Evolutionary conservation across 1,140 invertebrate species (phyloP).

Genomic region (Limonius californicus): DNA sequence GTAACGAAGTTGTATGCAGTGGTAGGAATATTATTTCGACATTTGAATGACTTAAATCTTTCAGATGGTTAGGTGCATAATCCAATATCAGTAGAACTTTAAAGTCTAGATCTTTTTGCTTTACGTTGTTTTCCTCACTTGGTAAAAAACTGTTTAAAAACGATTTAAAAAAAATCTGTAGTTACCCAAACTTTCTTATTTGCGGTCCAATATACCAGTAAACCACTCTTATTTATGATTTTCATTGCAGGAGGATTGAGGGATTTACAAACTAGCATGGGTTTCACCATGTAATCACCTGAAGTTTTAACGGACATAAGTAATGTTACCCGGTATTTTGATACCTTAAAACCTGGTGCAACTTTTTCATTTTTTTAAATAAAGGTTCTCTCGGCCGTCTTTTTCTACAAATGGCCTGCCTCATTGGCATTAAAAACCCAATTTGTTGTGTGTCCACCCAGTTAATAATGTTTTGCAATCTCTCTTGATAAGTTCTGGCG

Average conservation of each 20-base stretch:
- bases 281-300: slow-evolving; percentile 16
- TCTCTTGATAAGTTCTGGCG: slow-evolving; percentile 30
- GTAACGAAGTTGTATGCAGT: background rate
- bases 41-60: background rate
- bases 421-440: background rate
- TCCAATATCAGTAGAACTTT: background rate
- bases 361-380: slow-evolving; percentile 41
- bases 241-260: slow-evolving; percentile 27
- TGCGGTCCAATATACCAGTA: slow-evolving; percentile 17
- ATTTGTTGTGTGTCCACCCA: background rate
- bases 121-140: slow-evolving; percentile 31
- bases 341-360: background rate
- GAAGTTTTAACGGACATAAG: slow-evolving; percentile 21
- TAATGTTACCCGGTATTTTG: slow-evolving; percentile 42
- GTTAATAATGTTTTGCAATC: slow-evolving; percentile 6
- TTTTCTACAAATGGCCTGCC: background rate
- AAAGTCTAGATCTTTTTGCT: slow-evolving; percentile 18
- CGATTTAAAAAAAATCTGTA: slow-evolving; percentile 20
- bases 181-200: slow-evolving; percentile 26
- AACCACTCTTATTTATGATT: slow-evolving; percentile 22
- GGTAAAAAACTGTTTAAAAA: slow-evolving; percentile 29
- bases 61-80: background rate
- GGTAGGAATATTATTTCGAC: background rate
- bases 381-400: background rate
- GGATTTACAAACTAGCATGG: slow-evolving; percentile 23